Base-by-base conservation (phyloP, 2,113 vertebrate genomes). In the Periophthalmodon schlosseri region DNA sequence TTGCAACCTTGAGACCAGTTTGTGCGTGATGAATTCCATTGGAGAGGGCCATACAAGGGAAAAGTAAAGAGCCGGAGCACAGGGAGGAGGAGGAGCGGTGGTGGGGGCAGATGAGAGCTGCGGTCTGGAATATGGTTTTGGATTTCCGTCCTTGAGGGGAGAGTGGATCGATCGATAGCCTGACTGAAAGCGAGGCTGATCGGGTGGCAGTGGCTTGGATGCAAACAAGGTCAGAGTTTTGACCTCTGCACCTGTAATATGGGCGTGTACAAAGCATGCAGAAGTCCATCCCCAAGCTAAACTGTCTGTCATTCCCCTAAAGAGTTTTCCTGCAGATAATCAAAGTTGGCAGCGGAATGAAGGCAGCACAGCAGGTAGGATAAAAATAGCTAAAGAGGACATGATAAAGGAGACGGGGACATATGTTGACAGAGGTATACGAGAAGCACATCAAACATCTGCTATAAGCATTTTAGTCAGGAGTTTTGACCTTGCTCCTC, bases 81-180 rank as follows among this genome's bases (percentile, higher is more conserved):
- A 70, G 65, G 70, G 54, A 57, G 64, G 74, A 78, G 57, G 21
- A 64, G 65, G 66, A 44, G 69, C 50, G 36, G 64, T 6, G 33
- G 16, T 20, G 70, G 70, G 21, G 70, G 60, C 76, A 58, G 84
- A 73, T 15, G 77, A 67, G 83, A 69, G 81, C 81, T 82, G 89
- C 18, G 80, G 88, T 89, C 81, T 88, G 75, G 88, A 87, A 85
- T 86, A 78, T 77, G 81, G 89, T 86, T 85, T 94, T 91, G 80
- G 87, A 90, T 94, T 92, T 91, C 91, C 76, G 91, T 91, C 92
- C 91, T 94, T 93, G 91, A 92, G 86, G 87, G 91, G 80, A 80
- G 87, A 93, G 87, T 80, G 79, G 87, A 88, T 77, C 74, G 86
- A 94, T 95, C 94, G 83, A 95, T 94, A 84, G 71, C 69, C 78